Percentiles rank a stretch among this genome's conserved stretches.
Conservation (phyloP, 2,113 vertebrate genomes). For the Smithornis capensis region DNA sequence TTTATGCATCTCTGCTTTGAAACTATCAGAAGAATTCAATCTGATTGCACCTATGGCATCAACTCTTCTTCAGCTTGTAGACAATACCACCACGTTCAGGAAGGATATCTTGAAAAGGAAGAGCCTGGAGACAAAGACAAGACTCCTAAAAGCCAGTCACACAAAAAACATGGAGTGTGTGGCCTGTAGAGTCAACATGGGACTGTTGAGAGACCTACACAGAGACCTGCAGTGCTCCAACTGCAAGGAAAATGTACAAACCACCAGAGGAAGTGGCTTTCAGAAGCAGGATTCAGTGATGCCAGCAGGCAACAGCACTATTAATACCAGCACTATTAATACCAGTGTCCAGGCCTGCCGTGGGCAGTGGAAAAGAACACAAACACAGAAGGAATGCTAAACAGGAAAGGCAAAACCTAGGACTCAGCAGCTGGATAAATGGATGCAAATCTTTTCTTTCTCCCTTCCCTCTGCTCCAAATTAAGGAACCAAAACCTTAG, state of each 20-base stretch:
- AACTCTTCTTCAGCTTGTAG: not conserved
- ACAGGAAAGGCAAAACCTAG: constrained; percentile 5
- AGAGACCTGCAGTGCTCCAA: not conserved
- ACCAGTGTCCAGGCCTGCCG: not conserved
- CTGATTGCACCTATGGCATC: not conserved
- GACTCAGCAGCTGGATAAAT: not conserved
- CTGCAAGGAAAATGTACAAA: not conserved
- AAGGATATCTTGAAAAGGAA: not conserved
- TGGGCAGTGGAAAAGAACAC: not conserved
- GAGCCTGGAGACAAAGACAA: not conserved
- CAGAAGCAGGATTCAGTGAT: not conserved
- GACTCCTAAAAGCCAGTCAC: not conserved
- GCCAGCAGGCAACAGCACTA: not conserved
- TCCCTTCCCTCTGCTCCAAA: not conserved
- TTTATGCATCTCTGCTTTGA: not conserved
- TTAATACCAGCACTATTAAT: not conserved
- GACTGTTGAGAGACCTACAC: not conserved
- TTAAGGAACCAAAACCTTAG: not conserved
- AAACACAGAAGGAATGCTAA: not conserved
- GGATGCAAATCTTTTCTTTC: not conserved
- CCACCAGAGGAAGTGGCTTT: not conserved
- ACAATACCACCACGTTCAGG: not conserved
- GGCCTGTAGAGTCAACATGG: not conserved
- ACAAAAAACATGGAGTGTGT: not conserved
- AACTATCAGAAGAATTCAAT: not conserved